Conservation (phyloP, 1,140 invertebrate species). For the Hypsibius dujardini region DNA sequence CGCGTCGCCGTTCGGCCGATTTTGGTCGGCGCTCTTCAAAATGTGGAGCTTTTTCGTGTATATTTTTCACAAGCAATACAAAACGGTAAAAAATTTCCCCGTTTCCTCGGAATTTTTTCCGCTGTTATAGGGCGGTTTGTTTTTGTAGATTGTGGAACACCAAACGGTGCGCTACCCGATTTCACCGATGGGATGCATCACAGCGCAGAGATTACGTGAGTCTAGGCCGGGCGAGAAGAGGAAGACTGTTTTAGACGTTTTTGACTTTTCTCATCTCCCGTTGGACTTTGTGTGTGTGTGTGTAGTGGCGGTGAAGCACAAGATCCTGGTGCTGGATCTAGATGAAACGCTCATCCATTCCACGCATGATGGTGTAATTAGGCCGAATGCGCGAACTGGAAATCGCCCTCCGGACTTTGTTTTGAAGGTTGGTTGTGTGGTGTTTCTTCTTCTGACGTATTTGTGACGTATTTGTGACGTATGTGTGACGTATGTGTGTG, state of each 20-base stretch:
- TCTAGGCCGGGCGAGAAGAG: conserved; percentile 27
- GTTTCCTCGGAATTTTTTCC: conserved; percentile 14
- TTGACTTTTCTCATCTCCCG: conserved; percentile 18
- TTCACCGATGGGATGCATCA: conserved; percentile 78
- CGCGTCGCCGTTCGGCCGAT: neutral
- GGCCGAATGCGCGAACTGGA: conserved; percentile 86
- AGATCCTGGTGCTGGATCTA: conserved; percentile 89
- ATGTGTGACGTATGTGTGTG: too few relatives aligned
- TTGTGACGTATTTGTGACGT: too few relatives aligned
- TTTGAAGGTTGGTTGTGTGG: too few relatives aligned
- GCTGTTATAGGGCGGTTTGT: conserved; percentile 25
- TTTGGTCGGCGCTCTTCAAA: conserved; percentile 36
- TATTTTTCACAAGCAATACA: conserved; percentile 82
- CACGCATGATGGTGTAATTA: conserved; percentile 85
- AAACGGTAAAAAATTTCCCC: conserved; percentile 49
- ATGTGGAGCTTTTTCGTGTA: conserved; percentile 95
- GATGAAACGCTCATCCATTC: conserved; percentile 99
- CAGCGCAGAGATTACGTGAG: conserved; percentile 83
- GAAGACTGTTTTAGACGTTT: neutral
- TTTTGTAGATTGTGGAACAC: conserved; percentile 78
- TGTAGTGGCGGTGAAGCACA: conserved; percentile 74
- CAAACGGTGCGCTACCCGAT: conserved; percentile 95
- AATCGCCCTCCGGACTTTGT: conserved; percentile 89
- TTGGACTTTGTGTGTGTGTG: conserved; percentile 26
- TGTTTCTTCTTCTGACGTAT: too few relatives aligned